Evolutionary conservation across 2,797 vertebrate genomes (phyloP), one percentile per base, ranked within the genome.

Genomic region (Microctenopoma steveboyesi): DNA sequence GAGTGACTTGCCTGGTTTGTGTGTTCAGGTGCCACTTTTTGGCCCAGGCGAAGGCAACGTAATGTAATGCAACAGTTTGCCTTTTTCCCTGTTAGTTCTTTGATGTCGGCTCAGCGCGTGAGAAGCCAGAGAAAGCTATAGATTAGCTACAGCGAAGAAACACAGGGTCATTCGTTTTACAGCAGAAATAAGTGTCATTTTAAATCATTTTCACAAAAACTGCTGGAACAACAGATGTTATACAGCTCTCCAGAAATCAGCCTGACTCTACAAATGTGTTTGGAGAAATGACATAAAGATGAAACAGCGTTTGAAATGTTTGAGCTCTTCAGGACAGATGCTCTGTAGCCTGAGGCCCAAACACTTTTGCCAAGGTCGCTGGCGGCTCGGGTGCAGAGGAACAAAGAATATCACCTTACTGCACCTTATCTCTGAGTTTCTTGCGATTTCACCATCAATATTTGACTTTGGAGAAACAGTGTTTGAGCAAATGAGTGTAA

Each of bases 271-370:
- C 2, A n/a, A n/a, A 3, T 48, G 56, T 61, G 42, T 69, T 42
- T 33, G 14, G 40, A 27, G 7, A 30, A 43, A 5, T 62, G 30
- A 67, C 22, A 42, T 18, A 7, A 30, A 62, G 45, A 61, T 48
- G 39, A 30, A 69, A 49, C 16, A 3, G 14, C 4, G 15, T 54
- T 47, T 35, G 71, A 27, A 80, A 65, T 46, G 35, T 54, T 52
- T 47, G 11, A 60, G 57, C 49, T 66, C 55, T 51, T 3, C 18
- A 7, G 46, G 58, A 2, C 33, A 37, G 46, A 33, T 39, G 14
- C 45, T 65, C 46, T 33, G 12, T 4, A 57, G 64, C 43, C 73
- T 60, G 37, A 39, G 49, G 35, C 66, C 50, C 37, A 22, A 42
- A 57, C 35, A 5, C 56, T 11, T 33, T 35, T 7, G 9, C 3